Evolutionary conservation across 2,113 vertebrate genomes (phyloP).

Genomic region (Ramphastos sulfuratus): DNA sequence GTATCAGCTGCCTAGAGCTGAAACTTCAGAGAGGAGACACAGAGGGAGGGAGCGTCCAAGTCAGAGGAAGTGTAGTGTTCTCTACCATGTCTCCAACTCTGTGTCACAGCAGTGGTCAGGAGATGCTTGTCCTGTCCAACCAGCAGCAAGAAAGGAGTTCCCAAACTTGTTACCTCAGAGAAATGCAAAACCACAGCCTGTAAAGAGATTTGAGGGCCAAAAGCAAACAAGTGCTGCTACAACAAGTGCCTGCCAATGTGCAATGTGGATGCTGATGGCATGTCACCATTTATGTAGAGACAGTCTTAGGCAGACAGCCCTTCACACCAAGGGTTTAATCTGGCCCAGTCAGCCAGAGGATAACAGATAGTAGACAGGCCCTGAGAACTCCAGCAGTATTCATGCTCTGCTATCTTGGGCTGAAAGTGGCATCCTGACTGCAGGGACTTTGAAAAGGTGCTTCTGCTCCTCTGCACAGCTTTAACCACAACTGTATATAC

Average conservation of each 20-base stretch:
- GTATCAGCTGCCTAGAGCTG: neutral
- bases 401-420: neutral
- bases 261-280: neutral
- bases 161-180: neutral
- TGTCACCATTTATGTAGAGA: neutral
- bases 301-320: neutral
- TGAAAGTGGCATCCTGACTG: neutral
- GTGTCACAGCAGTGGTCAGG: neutral
- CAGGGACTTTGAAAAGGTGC: neutral
- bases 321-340: neutral
- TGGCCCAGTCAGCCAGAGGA: rapidly evolving
- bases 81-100: neutral
- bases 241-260: neutral
- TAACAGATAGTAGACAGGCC: rapidly evolving
- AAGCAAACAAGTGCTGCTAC: too few relatives aligned
- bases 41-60: neutral
- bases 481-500: neutral
- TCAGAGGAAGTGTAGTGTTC: neutral
- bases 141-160: neutral
- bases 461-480: neutral
- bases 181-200: neutral
- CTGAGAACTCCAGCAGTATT: neutral
- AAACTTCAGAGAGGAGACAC: neutral
- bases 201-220: neutral
- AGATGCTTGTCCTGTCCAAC: neutral